Evolutionary conservation across 2,888 invertebrate genomes (phyloP), one percentile per base, ranked within the genome.

Genomic region (Amphiduros pacificus): DNA sequence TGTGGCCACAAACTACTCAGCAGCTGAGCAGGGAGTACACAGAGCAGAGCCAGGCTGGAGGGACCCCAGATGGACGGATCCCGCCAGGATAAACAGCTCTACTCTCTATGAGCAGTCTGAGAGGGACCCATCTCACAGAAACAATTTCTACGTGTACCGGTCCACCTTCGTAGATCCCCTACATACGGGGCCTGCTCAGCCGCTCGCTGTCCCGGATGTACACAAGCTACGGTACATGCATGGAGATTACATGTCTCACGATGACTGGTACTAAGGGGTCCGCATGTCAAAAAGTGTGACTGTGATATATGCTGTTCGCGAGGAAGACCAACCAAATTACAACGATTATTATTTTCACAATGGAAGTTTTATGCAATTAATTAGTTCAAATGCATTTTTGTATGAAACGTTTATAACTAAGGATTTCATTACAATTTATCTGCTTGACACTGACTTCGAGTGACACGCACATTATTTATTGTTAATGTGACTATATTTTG

Each of bases 161-260:
- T 31, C 62, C 9, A 69, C 67, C 1, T 32, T 59, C 14, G 58
- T 67, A 4, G 62, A 70, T 55, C 60, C 68, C 6, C 27, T 63
- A n/a, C 22, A 41, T 14, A 64, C 68, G 20, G n/a, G n/a, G n/a
- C 70, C 70, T n/a, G 58, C 54, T 17, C 54, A 53, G 22, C 67
- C 63, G 2, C 64, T 71, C 31, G 51, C 68, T 17, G 69, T 69
- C 1, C 70, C 70, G 1, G 71, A 71, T 52, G 69, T 71, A 9
- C 70, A 71, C 66, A 71, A 71, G 49, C 61, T 71, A 24, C 53
- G 71, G 11, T 71, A 71, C 64, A 71, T 71, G 71, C 59, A 64
- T 36, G 67, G 67, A 36, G 58, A 67, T 48, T 71, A 71, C 62
- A 69, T 69, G 69, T 56, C 60, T 2, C 26, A 54, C 14, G 71